A percentile compares a stretch with the other conserved stretches of the same genome.
Evolutionary conservation across 2,113 vertebrate species (phyloP).

Genomic region (Channa maculata): DNA sequence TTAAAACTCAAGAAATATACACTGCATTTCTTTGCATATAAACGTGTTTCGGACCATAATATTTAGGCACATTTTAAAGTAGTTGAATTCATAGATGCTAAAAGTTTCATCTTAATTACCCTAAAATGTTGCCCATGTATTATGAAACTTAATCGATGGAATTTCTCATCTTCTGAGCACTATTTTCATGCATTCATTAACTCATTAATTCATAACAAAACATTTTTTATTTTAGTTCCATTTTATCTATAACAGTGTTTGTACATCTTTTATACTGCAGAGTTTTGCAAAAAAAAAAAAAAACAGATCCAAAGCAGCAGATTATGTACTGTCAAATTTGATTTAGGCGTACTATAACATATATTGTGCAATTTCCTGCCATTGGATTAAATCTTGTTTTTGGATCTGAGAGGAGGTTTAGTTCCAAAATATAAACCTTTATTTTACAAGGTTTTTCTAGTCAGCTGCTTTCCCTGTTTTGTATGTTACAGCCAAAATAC

Average conservation of each 20-base stretch:
- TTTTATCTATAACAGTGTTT: slow-evolving; percentile 42
- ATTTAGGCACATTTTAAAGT: slow-evolving; percentile 30
- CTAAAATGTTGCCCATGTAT: slow-evolving; percentile 37
- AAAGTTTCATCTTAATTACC: slow-evolving; percentile 46
- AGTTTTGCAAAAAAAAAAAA: slow-evolving; percentile 44
- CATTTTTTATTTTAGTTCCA: slow-evolving; percentile 18
- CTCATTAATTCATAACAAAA: slow-evolving; percentile 4
- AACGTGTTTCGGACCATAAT: slow-evolving; percentile 27
- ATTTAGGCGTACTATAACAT: slow-evolving; percentile 37
- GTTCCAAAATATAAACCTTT: slow-evolving; percentile 30
- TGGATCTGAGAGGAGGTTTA: slow-evolving; percentile 3
- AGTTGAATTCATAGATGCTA: slow-evolving; percentile 29
- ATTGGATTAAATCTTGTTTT: slow-evolving; percentile 32
- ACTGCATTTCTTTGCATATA: slow-evolving; percentile 24
- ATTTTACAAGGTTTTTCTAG: slow-evolving; percentile 49
- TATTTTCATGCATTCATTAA: slow-evolving; percentile 29
- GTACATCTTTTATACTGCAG: slow-evolving; percentile 57
- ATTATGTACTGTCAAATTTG: slow-evolving; percentile 44
- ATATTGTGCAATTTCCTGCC: slow-evolving; percentile 39
- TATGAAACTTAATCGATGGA: slow-evolving; percentile 10
- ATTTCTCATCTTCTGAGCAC: slow-evolving; percentile 24
- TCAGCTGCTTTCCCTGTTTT: slow-evolving; percentile 42
- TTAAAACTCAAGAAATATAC: slow-evolving; percentile 32
- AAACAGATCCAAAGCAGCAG: slow-evolving; percentile 27
- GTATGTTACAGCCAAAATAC: slow-evolving; percentile 47